Percentiles rank a stretch among this genome's conserved stretches.
These are phyloP conservation scores for Hypsopygia costalis DNA, from an alignment of 2,888 invertebrate species.

Conservation along the genomic window DNA sequence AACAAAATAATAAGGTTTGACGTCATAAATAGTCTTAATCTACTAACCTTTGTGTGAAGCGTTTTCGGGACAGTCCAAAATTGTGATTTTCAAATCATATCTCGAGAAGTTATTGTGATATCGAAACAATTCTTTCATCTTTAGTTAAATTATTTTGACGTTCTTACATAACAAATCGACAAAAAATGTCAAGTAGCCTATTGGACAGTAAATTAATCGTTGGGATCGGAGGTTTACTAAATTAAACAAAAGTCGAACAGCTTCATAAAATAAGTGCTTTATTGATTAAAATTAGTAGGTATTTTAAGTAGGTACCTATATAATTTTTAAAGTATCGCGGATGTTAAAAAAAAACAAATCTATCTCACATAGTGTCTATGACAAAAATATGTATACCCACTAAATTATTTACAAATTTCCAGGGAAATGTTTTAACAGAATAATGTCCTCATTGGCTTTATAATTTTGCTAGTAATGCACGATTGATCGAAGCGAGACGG, in stretches of 20 bases:
- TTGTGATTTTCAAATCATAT: too few species aligned
- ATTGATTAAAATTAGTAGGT: slow-evolving; percentile 71
- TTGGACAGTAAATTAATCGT: too few species aligned
- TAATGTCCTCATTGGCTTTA: slow-evolving; percentile 22
- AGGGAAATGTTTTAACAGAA: slow-evolving; percentile 24
- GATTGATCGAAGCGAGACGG: not conserved
- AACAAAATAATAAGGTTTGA: too few species aligned
- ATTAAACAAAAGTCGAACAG: slow-evolving; percentile 51
- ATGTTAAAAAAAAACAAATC: slow-evolving; percentile 42
- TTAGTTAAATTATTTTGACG: too few species aligned
- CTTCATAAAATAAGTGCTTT: slow-evolving; percentile 78
- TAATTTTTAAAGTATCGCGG: slow-evolving; percentile 55
- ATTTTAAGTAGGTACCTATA: slow-evolving; percentile 56
- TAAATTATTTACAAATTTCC: slow-evolving; percentile 50
- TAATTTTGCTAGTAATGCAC: slow-evolving; percentile 3
- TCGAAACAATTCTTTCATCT: too few species aligned
- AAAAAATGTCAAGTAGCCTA: too few species aligned
- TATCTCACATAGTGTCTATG: slow-evolving; percentile 32
- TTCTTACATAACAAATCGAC: too few species aligned
- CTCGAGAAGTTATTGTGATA: too few species aligned
- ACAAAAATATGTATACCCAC: slow-evolving; percentile 20
- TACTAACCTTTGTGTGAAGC: too few species aligned
- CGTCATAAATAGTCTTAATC: too few species aligned
- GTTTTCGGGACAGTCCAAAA: too few species aligned
- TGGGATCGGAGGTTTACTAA: slow-evolving; percentile 18